Base-by-base conservation (phyloP, 2,797 vertebrate genomes). In the Telmatherina bonti region DNA sequence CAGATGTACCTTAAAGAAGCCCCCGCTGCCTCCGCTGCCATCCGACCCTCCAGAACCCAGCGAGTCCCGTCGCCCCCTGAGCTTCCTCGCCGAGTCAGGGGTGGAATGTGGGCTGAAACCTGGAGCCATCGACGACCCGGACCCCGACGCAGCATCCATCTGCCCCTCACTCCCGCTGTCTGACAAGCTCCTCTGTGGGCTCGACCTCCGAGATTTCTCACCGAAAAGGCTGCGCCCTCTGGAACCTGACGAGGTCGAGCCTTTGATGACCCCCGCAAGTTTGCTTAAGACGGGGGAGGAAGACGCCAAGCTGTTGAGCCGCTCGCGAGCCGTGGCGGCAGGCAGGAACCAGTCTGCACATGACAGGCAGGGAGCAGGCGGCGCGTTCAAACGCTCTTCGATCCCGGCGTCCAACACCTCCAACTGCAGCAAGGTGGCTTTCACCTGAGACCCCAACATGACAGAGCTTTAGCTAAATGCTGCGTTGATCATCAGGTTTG, bases 341-440 rank as follows among this genome's bases (percentile, higher is more conserved):
- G 95, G 90, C 13, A 98, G 92, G 88, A 97, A 97, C 95, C 95
- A 97, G 91, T 99, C 98, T 0, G 97, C 95, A 47, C 96, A 97
- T 62, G 96, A 95, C 22, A 98, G 84, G 69, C 94, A 92, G 29
- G 96, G 97, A 26, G 91, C 15, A 0, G 95, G 90, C 0, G 96
- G 94, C 16, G 95, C 88, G 0, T 89, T 91, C 10, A 99, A 89
- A 3, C 88, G 93, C 49, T 96, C 94, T 70, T 97, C 95, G 2
- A 99, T 94, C 59, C 89, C 92, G 0, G 77, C 77, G 7, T 96
- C 95, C 58, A 96, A 66, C 76, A 89, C 93, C 89, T 97, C 95
- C 86, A 99, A 85, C 72, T 97, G 97, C 59, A 97, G 93, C 45
- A 99, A 92, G 1, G 96, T 96, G 66, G 96, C 94, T 90, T 96